These are phyloP conservation scores for Drosophila ficusphila DNA, from an alignment of 1,140 invertebrate genomes.

Conservation along the genomic window DNA sequence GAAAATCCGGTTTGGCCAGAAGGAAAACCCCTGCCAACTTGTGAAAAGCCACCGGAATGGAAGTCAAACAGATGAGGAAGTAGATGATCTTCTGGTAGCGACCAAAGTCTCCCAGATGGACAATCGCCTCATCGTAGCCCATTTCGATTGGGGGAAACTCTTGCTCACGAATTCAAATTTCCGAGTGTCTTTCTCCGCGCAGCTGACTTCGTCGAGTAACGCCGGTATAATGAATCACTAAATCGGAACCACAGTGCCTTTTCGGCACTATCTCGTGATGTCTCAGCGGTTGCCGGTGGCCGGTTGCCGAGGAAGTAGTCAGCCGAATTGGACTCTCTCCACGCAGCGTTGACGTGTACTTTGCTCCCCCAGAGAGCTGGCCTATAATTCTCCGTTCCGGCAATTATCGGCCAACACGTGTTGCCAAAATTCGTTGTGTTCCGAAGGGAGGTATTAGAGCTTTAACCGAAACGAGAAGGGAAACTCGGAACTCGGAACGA, in stretches of 20 bases:
- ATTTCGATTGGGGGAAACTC: conserved; percentile 84
- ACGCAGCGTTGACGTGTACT: conserved; percentile 48
- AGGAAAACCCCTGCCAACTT: conserved; percentile 91
- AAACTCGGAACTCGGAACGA: conserved; percentile 1
- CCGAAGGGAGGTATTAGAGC: neutral
- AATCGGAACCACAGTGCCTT: conserved; percentile 16
- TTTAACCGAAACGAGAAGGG: too few relatives aligned
- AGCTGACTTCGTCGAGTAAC: conserved; percentile 15
- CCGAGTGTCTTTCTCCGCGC: conserved; percentile 12
- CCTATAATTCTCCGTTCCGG: conserved; percentile 15
- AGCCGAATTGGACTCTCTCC: neutral
- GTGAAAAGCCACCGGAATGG: conserved; percentile 90
- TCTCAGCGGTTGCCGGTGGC: conserved; percentile 1
- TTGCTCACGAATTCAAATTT: neutral
- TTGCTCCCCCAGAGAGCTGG: conserved; percentile 30
- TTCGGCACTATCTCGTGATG: conserved; percentile 42
- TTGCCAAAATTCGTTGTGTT: conserved; percentile 38
- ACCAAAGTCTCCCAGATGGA: conserved; percentile 90
- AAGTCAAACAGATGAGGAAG: conserved; percentile 89
- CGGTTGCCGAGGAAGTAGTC: conserved; percentile 3
- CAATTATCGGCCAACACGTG: conserved; percentile 53
- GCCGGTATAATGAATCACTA: conserved; percentile 34
- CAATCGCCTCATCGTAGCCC: conserved; percentile 90
- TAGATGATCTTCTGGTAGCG: conserved; percentile 90
- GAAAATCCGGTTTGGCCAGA: conserved; percentile 87